Evolutionary conservation across 2,113 vertebrate species (phyloP).

Genomic region (Pleuronectes platessa): DNA sequence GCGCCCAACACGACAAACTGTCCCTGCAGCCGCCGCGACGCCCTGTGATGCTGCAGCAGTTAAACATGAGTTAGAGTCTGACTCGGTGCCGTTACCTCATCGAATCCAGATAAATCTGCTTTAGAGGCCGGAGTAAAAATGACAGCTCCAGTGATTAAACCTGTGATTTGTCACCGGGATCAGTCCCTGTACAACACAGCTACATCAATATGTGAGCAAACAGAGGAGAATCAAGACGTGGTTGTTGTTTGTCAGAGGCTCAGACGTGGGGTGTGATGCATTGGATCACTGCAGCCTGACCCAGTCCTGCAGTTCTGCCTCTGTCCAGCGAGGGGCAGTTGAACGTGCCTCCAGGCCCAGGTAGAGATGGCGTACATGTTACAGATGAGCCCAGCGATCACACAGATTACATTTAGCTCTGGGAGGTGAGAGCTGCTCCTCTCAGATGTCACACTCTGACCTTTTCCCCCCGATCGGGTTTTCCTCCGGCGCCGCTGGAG

Average conservation of each 20-base stretch:
- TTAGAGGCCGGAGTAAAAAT: conserved; percentile 51
- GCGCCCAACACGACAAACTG: background rate
- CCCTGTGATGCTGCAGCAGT: conserved; percentile 8
- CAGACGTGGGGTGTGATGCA: background rate
- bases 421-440: conserved; percentile 23
- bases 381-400: conserved; percentile 15
- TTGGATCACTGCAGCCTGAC: too few species aligned
- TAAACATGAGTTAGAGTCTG: conserved; percentile 13
- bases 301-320: background rate
- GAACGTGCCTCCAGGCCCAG: background rate
- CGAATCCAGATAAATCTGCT: conserved; percentile 41
- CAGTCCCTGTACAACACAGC: conserved; percentile 2
- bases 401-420: conserved; percentile 41
- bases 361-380: conserved; percentile 3
- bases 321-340: conserved; percentile 34
- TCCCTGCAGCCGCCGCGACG: background rate
- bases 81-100: conserved; percentile 35
- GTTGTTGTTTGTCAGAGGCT: background rate
- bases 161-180: conserved; percentile 44
- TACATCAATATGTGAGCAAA: conserved; percentile 8
- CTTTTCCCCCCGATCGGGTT: conserved; percentile 23
- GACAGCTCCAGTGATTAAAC: conserved; percentile 41
- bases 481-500: conserved; percentile 14
- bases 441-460: conserved; percentile 48
- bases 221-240: conserved; percentile 10